Evolutionary conservation across 2,888 invertebrate species (phyloP).

Genomic region (Ophraella communa): DNA sequence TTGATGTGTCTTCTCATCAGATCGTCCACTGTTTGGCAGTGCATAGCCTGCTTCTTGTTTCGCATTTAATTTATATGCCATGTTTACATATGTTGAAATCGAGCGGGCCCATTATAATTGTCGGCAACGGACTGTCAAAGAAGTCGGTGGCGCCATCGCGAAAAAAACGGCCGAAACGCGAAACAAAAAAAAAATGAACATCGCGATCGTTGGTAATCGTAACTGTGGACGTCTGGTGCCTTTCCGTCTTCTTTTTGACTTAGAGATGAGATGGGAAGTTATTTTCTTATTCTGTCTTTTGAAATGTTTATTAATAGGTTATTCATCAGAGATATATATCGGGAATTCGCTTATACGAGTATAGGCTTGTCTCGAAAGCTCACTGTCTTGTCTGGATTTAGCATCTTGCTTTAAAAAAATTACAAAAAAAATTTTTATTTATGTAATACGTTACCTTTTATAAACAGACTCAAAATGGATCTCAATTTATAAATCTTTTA

Average conservation of each 20-base stretch:
- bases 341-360: constrained; percentile 15
- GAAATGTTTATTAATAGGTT: constrained; percentile 31
- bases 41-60: constrained; percentile 34
- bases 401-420: constrained; percentile 11
- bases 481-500: no score
- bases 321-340: constrained; percentile 32
- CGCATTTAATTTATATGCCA: constrained; percentile 56
- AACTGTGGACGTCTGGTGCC: constrained; percentile 29
- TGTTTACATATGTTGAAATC: constrained; percentile 58
- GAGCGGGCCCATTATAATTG: constrained; percentile 57
- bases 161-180: constrained; percentile 52
- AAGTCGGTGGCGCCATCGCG: constrained; percentile 56
- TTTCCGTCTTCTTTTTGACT: constrained; percentile 15
- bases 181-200: constrained; percentile 37
- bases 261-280: background rate
- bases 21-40: constrained; percentile 30
- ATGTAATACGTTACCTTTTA: background rate
- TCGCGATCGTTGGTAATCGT: constrained; percentile 24
- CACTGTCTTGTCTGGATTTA: constrained; percentile 14
- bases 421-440: background rate
- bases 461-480: no score
- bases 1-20: constrained; percentile 43
- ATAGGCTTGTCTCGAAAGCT: constrained; percentile 12
- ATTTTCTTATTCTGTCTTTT: constrained; percentile 25
- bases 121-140: constrained; percentile 46